Base-by-base conservation (phyloP, 2,113 vertebrate genomes). In the Hepsetus odoe region DNA sequence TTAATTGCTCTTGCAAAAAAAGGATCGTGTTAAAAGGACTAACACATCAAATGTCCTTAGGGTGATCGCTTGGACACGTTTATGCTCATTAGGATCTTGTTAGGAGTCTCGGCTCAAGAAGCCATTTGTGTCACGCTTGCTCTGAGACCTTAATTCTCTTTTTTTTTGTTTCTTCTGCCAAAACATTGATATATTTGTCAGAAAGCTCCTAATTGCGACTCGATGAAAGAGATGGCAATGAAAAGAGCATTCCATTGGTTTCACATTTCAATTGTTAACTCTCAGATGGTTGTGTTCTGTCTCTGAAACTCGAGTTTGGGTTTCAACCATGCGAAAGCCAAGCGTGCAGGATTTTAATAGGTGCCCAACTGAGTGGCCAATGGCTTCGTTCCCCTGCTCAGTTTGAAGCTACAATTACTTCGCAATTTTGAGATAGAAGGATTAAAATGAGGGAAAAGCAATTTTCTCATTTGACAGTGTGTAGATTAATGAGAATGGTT, bases 71-170 rank as follows among this genome's bases (percentile, higher is more conserved):
- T 58, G 30, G 85, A 83, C 38, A 49, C 82, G 79, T 84, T 85
- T 85, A 77, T 84, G 77, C 77, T 85, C 74, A 90, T 90, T 87
- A 88, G 74, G 40, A 81, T 85, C 84, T 69, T 30, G 65, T 77
- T 81, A 70, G 38, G 69, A 80, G 51, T 74, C 55, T 72, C 83
- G 84, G 84, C 80, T 75, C 66, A 70, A 81, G 85, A 80, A 85
- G 82, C 87, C 78, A 88, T 90, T 88, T 87, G 83, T 88, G 84
- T 56, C 40, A 33, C 83, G 81, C 84, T 77, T 84, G 83, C 81
- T 84, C 80, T 77, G 73, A 86, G 82, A 82, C 32, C 46, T 72
- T 85, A 67, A 88, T 89, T 87, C 85, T 30, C 72, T 85, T 53
- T 26, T 4, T 35, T 46, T 53, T 68, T 42, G 35, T 49, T 6